Conservation (phyloP, 2,888 invertebrate species). For the Morpho achilles region DNA sequence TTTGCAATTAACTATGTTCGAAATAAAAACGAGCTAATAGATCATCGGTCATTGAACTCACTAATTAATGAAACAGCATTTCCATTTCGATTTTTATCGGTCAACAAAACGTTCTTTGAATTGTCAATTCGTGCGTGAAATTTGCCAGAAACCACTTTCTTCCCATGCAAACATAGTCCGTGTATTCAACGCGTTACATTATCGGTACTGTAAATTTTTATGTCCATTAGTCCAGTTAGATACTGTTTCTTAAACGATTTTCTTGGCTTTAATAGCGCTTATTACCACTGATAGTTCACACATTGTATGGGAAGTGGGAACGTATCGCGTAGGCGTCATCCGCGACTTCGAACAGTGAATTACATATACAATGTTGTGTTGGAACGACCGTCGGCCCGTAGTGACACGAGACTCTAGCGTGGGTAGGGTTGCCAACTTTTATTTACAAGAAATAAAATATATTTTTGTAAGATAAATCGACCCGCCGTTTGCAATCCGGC, state of each 20-base stretch:
- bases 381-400: background rate
- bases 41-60: constrained; percentile 47
- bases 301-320: constrained; percentile 22
- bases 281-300: constrained; percentile 31
- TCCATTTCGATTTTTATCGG: constrained; percentile 39
- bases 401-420: constrained; percentile 36
- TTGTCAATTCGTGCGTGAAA: constrained; percentile 40
- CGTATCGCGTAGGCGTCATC: constrained; percentile 30
- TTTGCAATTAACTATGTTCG: constrained; percentile 40
- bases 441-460: too few relatives aligned
- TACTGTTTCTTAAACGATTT: constrained; percentile 26
- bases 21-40: constrained; percentile 39
- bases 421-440: constrained; percentile 51
- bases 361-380: constrained; percentile 30
- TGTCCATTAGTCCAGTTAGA: constrained; percentile 25
- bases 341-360: constrained; percentile 12
- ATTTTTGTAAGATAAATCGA: too few relatives aligned
- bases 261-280: constrained; percentile 31
- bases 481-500: too few relatives aligned
- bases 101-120: constrained; percentile 38
- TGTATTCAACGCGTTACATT: constrained; percentile 16
- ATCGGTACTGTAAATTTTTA: constrained; percentile 21
- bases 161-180: constrained; percentile 17
- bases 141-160: constrained; percentile 34
- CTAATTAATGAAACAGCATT: constrained; percentile 48